Percentiles rank a stretch among this genome's conserved stretches.
These are phyloP conservation scores for Pseudochirops corinnae DNA, from an alignment of 2,797 vertebrate genomes.

Conservation along the genomic window DNA sequence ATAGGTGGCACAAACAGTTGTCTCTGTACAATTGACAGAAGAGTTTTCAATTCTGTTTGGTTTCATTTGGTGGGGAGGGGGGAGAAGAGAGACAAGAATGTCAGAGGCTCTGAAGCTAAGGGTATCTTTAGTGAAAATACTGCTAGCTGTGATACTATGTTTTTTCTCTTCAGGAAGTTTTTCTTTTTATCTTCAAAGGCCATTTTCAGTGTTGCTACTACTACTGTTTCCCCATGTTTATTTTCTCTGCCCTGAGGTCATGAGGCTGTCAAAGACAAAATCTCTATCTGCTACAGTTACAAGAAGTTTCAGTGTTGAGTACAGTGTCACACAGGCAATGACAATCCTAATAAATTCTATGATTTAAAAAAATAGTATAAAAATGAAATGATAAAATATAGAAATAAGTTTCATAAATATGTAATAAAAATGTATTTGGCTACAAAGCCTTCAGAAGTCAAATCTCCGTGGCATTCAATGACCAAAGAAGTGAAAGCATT, in stretches of 20 bases:
- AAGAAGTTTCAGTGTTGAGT: not conserved
- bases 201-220: not conserved
- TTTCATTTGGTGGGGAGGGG: not conserved
- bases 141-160: rapidly evolving
- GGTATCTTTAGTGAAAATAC: not conserved
- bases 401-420: too few species aligned
- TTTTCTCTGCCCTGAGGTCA: conserved; percentile 18
- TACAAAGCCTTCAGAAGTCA: not conserved
- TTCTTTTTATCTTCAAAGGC: not conserved
- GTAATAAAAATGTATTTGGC: not conserved
- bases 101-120: not conserved
- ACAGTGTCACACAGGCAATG: not conserved
- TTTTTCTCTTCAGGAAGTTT: not conserved
- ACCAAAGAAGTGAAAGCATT: too few species aligned
- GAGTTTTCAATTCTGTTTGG: not conserved
- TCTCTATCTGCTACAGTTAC: not conserved
- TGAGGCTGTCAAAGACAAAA: not conserved
- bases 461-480: too few species aligned
- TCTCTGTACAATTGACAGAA: not conserved
- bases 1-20: not conserved
- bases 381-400: not conserved
- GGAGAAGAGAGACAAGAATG: not conserved
- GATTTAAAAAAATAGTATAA: not conserved
- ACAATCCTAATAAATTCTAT: not conserved
- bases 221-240: not conserved